phyloP scores from a whole-genome alignment of 2,113 vertebrate genomes.

The Tenrec ecaudatus region DNA sequence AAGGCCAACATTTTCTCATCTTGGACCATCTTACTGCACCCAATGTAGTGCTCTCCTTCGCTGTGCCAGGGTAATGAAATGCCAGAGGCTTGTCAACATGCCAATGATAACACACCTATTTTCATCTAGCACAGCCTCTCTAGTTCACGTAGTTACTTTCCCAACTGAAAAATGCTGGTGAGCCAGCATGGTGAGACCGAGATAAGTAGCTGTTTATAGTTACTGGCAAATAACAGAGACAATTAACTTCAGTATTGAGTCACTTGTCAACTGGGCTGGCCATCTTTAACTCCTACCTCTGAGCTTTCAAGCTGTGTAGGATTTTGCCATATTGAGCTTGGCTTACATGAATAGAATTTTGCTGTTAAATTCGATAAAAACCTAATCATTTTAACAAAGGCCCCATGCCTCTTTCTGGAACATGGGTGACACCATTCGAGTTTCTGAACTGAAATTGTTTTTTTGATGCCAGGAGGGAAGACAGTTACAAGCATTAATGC shows the following conservation, averaged over 20 bases:
- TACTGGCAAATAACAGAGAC: constrained; percentile 76
- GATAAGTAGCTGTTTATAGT: constrained; percentile 71
- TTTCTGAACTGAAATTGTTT: constrained; percentile 37
- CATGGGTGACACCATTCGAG: not conserved
- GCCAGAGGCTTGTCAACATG: constrained; percentile 83
- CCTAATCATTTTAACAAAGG: constrained; percentile 26
- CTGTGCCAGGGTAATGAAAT: constrained; percentile 81
- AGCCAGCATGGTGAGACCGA: constrained; percentile 80
- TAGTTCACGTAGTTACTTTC: constrained; percentile 83
- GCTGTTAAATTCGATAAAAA: constrained; percentile 46
- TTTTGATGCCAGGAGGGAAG: not conserved
- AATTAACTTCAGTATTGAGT: constrained; percentile 71
- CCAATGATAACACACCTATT: constrained; percentile 84
- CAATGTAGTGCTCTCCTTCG: constrained; percentile 73
- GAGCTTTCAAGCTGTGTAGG: constrained; percentile 56
- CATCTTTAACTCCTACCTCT: constrained; percentile 19
- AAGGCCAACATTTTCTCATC: constrained; percentile 84
- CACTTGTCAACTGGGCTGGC: constrained; percentile 49
- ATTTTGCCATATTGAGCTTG: constrained; percentile 50
- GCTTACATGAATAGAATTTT: not conserved
- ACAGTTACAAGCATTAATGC: not conserved
- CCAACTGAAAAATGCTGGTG: constrained; percentile 82
- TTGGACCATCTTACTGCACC: constrained; percentile 72
- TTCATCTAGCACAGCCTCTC: constrained; percentile 59
- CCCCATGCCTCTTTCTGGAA: not conserved